Evolutionary conservation across 1,140 invertebrate species (phyloP).

Genomic region (Monomorium pharaonis): DNA sequence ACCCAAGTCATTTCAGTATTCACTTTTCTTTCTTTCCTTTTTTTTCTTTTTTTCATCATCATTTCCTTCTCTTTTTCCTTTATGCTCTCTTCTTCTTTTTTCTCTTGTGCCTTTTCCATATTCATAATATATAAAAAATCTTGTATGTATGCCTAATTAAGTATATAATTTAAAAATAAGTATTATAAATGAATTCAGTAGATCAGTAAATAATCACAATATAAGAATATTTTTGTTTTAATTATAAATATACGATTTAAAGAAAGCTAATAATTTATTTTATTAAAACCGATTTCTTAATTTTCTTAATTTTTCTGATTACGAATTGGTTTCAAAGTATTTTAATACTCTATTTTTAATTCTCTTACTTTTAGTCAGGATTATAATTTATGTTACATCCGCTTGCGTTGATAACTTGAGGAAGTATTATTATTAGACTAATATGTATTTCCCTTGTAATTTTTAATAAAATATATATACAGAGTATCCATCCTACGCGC

Average conservation of each 20-base stretch:
- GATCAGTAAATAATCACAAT: constrained; percentile 8
- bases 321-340: not conserved
- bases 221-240: constrained; percentile 2
- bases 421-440: constrained; percentile 28
- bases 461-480: constrained; percentile 30
- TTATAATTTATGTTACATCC: constrained; percentile 8
- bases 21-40: too few species aligned
- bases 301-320: not conserved
- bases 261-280: not conserved
- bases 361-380: not conserved
- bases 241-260: not conserved
- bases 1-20: too few species aligned
- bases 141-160: not conserved
- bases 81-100: constrained; percentile 12
- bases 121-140: constrained; percentile 12
- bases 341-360: not conserved
- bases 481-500: not conserved
- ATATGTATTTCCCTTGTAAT: constrained; percentile 2
- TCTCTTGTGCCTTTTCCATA: not conserved
- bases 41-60: constrained; percentile 6
- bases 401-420: constrained; percentile 23
- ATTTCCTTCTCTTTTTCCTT: not conserved
- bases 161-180: constrained; percentile 1
- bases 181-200: constrained; percentile 29
- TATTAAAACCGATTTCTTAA: not conserved